These are phyloP conservation scores for Drosophila eugracilis DNA, from an alignment of 1,140 invertebrate species.

Conservation along the genomic window DNA sequence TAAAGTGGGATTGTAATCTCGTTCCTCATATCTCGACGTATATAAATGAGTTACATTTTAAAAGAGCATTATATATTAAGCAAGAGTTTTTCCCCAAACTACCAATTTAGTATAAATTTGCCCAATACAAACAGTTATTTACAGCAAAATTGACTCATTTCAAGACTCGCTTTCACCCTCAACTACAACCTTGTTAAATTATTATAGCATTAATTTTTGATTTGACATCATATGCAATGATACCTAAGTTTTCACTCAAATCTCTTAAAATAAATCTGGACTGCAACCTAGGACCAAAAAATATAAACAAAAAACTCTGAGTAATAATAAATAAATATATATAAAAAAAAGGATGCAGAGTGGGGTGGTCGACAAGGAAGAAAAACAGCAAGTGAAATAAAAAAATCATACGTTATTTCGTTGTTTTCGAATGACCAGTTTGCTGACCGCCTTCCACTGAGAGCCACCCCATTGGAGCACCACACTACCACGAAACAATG, in stretches of 20 bases:
- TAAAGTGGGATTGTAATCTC: not conserved
- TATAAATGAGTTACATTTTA: too few species aligned
- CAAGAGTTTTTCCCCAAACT: too few species aligned
- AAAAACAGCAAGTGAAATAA: constrained; percentile 43
- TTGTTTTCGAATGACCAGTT: constrained; percentile 80
- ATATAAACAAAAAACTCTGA: constrained; percentile 20
- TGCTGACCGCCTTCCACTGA: constrained; percentile 39
- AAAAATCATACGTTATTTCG: constrained; percentile 79
- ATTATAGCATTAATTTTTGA: constrained; percentile 3
- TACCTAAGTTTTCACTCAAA: constrained; percentile 11
- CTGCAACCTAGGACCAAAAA: constrained; percentile 17
- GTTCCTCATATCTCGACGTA: too few species aligned
- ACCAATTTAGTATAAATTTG: not conserved
- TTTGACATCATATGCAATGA: not conserved
- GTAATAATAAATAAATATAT: constrained; percentile 73
- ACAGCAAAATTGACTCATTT: not conserved
- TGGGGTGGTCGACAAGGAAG: constrained; percentile 23
- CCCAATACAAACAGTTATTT: too few species aligned
- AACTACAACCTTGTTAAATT: not conserved
- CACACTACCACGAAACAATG: constrained; percentile 43
- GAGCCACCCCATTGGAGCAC: constrained; percentile 16
- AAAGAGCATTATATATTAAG: too few species aligned
- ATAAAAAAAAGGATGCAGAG: constrained; percentile 29
- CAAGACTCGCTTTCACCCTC: not conserved
- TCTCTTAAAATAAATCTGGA: constrained; percentile 40